Percentiles rank a stretch among this genome's conserved stretches.
Conservation (phyloP, 2,113 vertebrate species). For the Cyprinodon variegatus region DNA sequence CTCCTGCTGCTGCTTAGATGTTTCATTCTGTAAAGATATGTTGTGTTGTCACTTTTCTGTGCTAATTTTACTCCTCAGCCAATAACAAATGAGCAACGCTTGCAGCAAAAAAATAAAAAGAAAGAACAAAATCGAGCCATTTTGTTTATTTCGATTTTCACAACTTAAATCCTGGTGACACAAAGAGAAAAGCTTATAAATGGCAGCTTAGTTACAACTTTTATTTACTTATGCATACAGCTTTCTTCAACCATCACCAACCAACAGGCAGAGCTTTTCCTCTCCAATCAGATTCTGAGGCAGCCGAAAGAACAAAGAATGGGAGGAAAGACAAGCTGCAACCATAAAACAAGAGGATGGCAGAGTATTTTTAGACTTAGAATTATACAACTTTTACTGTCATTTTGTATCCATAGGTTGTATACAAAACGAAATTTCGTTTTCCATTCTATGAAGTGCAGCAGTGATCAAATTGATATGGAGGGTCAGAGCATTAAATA, state of each 20-base stretch:
- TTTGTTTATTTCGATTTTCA: not conserved
- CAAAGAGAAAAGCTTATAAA: no score
- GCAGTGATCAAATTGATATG: no score
- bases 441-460: no score
- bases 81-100: not conserved
- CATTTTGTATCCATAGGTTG: no score
- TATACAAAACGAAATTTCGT: no score
- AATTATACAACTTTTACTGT: no score
- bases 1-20: constrained; percentile 26
- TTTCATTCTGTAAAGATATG: constrained; percentile 1
- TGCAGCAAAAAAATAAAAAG: not conserved
- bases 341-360: constrained; percentile 19
- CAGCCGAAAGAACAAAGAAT: constrained; percentile 3
- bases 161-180: not conserved
- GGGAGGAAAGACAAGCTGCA: constrained; percentile 17
- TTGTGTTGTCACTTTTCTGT: constrained; percentile 48
- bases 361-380: no score
- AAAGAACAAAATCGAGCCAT: not conserved
- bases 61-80: constrained; percentile 31
- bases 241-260: not conserved
- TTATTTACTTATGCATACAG: not conserved
- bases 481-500: no score
- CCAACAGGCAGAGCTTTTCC: not conserved
- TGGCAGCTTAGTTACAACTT: not conserved
- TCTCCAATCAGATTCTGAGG: not conserved